These are phyloP conservation scores for Leucoraja ocellata DNA, from an alignment of 2,797 vertebrate species.

Conservation along the genomic window DNA sequence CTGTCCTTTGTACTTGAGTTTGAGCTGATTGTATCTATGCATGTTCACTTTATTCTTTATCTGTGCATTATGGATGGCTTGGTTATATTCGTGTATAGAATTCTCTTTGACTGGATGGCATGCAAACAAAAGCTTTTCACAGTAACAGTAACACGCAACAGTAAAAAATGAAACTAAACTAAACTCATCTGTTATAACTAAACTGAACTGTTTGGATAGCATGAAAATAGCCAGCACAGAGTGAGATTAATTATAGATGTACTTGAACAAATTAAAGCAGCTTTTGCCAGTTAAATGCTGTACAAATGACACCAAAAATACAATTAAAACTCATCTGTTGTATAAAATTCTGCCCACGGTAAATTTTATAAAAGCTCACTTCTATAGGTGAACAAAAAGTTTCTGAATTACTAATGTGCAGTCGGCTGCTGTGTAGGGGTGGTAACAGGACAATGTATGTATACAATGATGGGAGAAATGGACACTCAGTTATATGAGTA, in stretches of 20 bases:
- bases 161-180: no score
- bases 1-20: no score
- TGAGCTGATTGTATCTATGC: no score
- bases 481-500: neutral
- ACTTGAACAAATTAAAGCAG: neutral
- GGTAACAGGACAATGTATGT: neutral
- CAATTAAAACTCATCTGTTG: neutral
- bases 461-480: neutral
- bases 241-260: neutral
- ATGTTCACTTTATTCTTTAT: no score
- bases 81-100: no score
- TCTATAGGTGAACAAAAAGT: neutral
- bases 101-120: no score
- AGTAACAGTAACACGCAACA: no score
- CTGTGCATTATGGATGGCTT: no score
- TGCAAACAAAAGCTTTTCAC: no score
- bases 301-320: conserved; percentile 10
- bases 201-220: no score
- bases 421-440: neutral
- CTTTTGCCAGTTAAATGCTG: neutral
- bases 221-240: neutral
- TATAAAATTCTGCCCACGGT: neutral
- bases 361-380: neutral
- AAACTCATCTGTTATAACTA: no score
- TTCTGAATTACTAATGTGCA: neutral